Evolutionary conservation across 1,140 invertebrate species (phyloP), one percentile per base, ranked within the genome.

Genomic region (Oryctes rhinoceros): DNA sequence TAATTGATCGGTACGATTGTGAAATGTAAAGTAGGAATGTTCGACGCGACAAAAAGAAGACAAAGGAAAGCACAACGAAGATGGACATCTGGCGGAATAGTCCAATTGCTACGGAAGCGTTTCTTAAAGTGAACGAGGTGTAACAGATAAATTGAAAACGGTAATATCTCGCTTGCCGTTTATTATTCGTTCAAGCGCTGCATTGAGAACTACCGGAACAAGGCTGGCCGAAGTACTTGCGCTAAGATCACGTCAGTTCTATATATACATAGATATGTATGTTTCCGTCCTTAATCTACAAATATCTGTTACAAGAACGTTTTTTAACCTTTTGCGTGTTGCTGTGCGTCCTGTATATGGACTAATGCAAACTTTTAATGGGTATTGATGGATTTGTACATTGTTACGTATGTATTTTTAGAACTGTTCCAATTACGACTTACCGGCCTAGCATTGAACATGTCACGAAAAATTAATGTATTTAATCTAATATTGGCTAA

Each of bases 221-320:
- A 24, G 18, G 65, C 30, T 67, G 20, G 18, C 65, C 30, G 65
- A 20, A 71, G 65, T 35, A 67, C 35, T 71, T 71, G 53, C 53
- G 53, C 35, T 71, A 13, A 71, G 20, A 24, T 71, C 20, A 37
- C 24, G 20, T 71, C 24, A 71, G 24, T 37, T 62, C 24, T 30
- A 30, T 30, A 30, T 30, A 30, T 30, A 30, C 24, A 37, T 71
- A 71, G 20, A 71, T 35, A 13, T 24, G 39, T 10, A 10, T 44
- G 39, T 10, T 1, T 44, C 39, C 39, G 65, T 71, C 65, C 65
- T 71, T 71, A 71, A 30, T 71, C 65, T 71, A 71, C 65, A 71
- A 71, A 71, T 35, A 71, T 71, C 65, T 71, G 35, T 71, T 71
- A 71, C 65, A 71, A 71, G 65, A 71, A 35, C 65, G 35, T 24